A percentile compares a stretch with the other conserved stretches of the same genome.
Evolutionary conservation across 2,888 invertebrate genomes (phyloP).

Genomic region (Siphlonurus alternatus): DNA sequence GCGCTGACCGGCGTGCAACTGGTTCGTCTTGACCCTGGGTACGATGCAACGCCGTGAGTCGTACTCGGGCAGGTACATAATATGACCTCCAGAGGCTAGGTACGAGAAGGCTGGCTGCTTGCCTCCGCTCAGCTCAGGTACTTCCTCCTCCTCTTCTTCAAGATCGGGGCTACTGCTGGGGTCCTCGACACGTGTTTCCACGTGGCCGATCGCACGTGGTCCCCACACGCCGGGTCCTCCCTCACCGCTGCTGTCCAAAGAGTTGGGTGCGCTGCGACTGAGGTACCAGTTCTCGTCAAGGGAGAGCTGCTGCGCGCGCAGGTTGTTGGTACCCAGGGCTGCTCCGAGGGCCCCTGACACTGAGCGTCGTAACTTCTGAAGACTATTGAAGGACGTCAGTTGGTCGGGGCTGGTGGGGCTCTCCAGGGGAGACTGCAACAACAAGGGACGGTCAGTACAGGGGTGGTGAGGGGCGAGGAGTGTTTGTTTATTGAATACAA

Average conservation of each 20-base stretch:
- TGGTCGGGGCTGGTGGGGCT: neutral
- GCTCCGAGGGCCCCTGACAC: constrained; percentile 42
- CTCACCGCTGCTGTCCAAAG: constrained; percentile 40
- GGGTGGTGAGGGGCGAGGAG: too few species aligned
- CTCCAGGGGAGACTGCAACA: neutral
- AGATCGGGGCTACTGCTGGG: neutral
- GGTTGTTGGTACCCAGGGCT: constrained; percentile 24
- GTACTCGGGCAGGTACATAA: constrained; percentile 59
- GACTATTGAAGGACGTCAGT: constrained; percentile 36
- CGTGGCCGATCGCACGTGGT: neutral
- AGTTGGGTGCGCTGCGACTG: constrained; percentile 53
- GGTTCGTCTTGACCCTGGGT: constrained; percentile 1
- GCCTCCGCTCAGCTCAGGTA: neutral
- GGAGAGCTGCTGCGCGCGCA: constrained; percentile 19
- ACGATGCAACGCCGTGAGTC: constrained; percentile 19
- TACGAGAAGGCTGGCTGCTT: constrained; percentile 34
- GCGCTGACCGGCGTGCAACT: neutral
- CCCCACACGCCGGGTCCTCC: neutral
- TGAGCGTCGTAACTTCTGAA: constrained; percentile 53
- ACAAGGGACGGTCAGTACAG: too few species aligned
- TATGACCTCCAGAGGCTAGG: constrained; percentile 47
- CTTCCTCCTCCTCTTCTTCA: constrained; percentile 1
- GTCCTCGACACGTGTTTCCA: too few species aligned
- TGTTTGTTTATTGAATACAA: too few species aligned
- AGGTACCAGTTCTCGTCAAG: constrained; percentile 61